Conservation (phyloP, 2,113 vertebrate species). For the Lophotis ruficrista region DNA sequence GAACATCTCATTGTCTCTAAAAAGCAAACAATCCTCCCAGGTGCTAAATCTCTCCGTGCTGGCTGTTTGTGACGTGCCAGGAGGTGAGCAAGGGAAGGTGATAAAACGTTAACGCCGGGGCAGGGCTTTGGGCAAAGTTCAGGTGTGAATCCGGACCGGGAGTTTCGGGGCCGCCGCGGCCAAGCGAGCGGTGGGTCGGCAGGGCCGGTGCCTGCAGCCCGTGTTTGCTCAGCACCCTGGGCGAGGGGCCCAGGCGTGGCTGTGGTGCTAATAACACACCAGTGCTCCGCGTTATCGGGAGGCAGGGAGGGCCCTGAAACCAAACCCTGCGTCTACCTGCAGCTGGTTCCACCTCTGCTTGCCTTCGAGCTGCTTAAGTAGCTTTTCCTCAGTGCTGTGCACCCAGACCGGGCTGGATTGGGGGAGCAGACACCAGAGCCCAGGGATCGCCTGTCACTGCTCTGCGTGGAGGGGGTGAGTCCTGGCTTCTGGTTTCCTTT, state of each 20-base stretch:
- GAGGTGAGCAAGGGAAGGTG: not conserved
- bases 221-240: not conserved
- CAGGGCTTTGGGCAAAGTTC: not conserved
- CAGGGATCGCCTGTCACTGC: not conserved
- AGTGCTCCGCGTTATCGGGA: not conserved
- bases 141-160: rapidly evolving
- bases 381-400: not conserved
- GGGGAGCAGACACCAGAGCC: not conserved
- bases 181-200: rapidly evolving
- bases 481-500: not conserved
- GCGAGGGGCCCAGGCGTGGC: not conserved
- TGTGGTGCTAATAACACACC: rapidly evolving
- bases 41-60: not conserved
- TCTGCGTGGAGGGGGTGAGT: constrained; percentile 27
- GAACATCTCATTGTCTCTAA: not conserved
- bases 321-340: not conserved
- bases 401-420: not conserved
- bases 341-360: constrained; percentile 39
- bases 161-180: not conserved
- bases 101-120: not conserved
- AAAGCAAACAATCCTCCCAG: not conserved
- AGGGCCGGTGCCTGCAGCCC: not conserved
- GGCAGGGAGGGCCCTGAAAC: constrained; percentile 63
- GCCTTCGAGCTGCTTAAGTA: not conserved
- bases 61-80: not conserved